Base-by-base conservation (phyloP, 2,888 invertebrate genomes). In the Synergus gifuensis region DNA sequence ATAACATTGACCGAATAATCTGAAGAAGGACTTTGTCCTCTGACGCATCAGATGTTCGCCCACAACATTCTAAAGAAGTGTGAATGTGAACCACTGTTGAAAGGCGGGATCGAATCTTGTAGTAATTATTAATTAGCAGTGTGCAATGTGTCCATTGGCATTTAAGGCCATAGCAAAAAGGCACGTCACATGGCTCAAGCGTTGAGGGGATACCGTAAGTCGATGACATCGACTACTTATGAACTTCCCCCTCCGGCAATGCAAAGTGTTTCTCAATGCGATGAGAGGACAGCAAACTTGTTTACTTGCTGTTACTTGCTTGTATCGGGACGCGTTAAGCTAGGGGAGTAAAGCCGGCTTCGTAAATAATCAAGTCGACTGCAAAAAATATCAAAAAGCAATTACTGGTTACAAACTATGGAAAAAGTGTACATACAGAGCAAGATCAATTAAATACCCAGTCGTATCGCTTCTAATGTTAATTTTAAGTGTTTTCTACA, bases 191-290 rank as follows among this genome's bases (percentile, higher is more conserved):
- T 4, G 46, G 14, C 67, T 4, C 42, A 54, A 0, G 16, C 49
- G 11, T n/a, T 28, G 69, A 54, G 49, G 73, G 54, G 73, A 54
- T 73, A 49, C 49, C n/a, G 67, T 18, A 67, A 67, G 67, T 67
- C 46, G 46, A 22, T 46, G 54, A 73, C 73, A 73, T 73, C 54
- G 73, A 73, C 54, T 73, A 73, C 73, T 49, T 54, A 73, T 73
- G 73, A 73, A 18, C 73, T 73, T 73, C 73, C 73, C 73, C 73
- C 73, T 73, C 73, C 54, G 49, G 16, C 54, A 16, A 49, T 54
- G 18, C 36, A 73, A 73, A 73, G 54, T 54, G 73, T 54, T 73
- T 73, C 73, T 73, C 40, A 73, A 40, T 36, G n/a, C n/a, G 36
- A 16, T n/a, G n/a, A 54, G 36, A 16, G n/a, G n/a, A 18, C 42